These are phyloP conservation scores for Rhabdomys pumilio DNA, from an alignment of 2,797 vertebrate species.

Conservation along the genomic window DNA sequence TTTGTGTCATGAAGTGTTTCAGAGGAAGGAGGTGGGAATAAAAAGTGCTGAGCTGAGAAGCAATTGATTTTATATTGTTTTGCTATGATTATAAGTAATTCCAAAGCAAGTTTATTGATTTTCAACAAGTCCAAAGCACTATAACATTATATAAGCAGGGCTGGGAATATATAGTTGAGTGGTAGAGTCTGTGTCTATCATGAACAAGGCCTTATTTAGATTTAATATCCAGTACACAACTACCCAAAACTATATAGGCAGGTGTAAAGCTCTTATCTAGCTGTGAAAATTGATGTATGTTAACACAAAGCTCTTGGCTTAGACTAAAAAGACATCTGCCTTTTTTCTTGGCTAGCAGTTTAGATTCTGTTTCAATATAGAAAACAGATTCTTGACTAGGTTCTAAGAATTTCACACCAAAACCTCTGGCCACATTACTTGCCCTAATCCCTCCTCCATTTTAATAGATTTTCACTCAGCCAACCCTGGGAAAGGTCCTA, in stretches of 20 bases:
- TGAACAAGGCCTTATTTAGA: neutral
- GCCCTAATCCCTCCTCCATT: neutral
- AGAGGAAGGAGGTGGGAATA: neutral
- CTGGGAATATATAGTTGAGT: neutral
- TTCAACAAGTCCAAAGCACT: conserved; percentile 44
- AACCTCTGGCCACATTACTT: conserved; percentile 17
- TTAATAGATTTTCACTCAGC: neutral
- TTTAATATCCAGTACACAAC: neutral
- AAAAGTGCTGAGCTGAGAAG: neutral
- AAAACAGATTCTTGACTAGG: conserved; percentile 52
- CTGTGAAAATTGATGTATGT: conserved; percentile 62
- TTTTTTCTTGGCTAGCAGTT: conserved; percentile 36
- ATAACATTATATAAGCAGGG: neutral
- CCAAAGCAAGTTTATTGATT: conserved; percentile 54
- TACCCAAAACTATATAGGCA: neutral
- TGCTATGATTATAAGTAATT: conserved; percentile 54
- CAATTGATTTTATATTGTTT: conserved; percentile 39
- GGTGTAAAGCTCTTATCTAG: conserved; percentile 22
- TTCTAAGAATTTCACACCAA: conserved; percentile 14
- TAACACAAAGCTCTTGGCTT: conserved; percentile 51
- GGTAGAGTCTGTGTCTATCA: neutral
- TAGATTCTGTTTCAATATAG: conserved; percentile 25
- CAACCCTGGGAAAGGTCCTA: neutral
- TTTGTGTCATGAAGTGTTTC: conserved; percentile 39
- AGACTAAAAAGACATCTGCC: conserved; percentile 6